These are phyloP conservation scores for Scrobipalpa atriplicella DNA, from an alignment of 2,888 invertebrate genomes.

Conservation along the genomic window DNA sequence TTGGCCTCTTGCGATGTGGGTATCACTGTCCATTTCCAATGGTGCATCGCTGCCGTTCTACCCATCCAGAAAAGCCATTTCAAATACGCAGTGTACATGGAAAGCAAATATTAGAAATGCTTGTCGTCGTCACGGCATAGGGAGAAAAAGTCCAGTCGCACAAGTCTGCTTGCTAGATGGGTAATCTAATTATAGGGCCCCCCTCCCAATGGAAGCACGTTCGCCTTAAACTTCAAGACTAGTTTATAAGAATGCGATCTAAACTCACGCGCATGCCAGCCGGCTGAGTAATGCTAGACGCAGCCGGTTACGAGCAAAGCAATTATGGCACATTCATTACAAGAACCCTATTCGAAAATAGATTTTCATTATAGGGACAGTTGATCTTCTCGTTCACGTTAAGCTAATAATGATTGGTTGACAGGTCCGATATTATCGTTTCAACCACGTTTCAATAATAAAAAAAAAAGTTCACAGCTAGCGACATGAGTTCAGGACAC, in stretches of 20 bases:
- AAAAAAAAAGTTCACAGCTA: not conserved
- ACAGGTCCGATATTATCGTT: not conserved
- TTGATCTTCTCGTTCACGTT: not conserved
- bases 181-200: constrained; percentile 74
- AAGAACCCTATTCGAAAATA: constrained; percentile 4
- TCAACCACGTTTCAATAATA: not conserved
- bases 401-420: not conserved
- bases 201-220: constrained; percentile 52
- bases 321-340: not conserved
- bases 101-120: not conserved
- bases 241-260: constrained; percentile 47
- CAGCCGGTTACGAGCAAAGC: constrained; percentile 1
- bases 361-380: constrained; percentile 1
- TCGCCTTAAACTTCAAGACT: constrained; percentile 53
- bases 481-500: not conserved
- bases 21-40: not conserved
- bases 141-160: constrained; percentile 1
- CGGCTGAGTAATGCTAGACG: constrained; percentile 8
- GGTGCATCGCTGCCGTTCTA: not conserved
- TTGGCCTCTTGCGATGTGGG: not conserved
- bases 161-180: constrained; percentile 58
- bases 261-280: constrained; percentile 15
- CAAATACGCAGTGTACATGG: not conserved
- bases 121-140: constrained; percentile 38
- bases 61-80: not conserved